Evolutionary conservation across 2,888 invertebrate species (phyloP), one percentile per base, ranked within the genome.

Genomic region (Phragmatobia fuliginosa): DNA sequence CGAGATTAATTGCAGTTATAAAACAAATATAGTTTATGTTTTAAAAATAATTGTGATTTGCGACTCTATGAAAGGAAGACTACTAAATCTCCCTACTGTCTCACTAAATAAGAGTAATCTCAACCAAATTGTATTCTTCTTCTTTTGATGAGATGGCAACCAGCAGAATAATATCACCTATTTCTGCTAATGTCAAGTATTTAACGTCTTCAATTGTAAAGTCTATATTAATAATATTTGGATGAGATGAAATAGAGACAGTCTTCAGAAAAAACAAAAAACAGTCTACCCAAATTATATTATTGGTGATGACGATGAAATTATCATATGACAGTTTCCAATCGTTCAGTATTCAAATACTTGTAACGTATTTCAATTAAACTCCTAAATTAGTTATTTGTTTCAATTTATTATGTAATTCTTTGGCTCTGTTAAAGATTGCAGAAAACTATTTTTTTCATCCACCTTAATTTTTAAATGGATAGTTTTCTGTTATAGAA

Each of bases 1-100:
- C 73, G 71, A 67, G 45, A 71, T 72, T 74, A 72, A 82, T 75
- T 75, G 78, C 78, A 70, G 60, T 71, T 67, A 16, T 65, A 71
- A 70, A 76, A 74, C 62, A 71, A 72, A 67, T 67, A 66, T 49
- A 25, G 65, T 74, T 67, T 61, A 7, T 69, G 63, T 69, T 49
- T 65, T 33, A 58, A n/a, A 1, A 62, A 25, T 18, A 16, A 61
- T 72, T 62, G 67, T 70, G 70, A 70, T 79, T 67, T 70, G 70
- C 72, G 67, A 71, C 71, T 74, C 63, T 67, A 58, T 74, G 61
- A n/a, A 25, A 56, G 10, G 1, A 6, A 31, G 8, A 6, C 32
- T 36, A 36, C 33, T 36, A 60, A 60, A 25, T 38, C 7, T n/a
- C 36, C n/a, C 11, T 61, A 25, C 7, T 36, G 33, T 32, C n/a